A percentile compares a stretch with the other conserved stretches of the same genome.
Conservation (phyloP, 2,113 vertebrate species). For the Sus scrofa region DNA sequence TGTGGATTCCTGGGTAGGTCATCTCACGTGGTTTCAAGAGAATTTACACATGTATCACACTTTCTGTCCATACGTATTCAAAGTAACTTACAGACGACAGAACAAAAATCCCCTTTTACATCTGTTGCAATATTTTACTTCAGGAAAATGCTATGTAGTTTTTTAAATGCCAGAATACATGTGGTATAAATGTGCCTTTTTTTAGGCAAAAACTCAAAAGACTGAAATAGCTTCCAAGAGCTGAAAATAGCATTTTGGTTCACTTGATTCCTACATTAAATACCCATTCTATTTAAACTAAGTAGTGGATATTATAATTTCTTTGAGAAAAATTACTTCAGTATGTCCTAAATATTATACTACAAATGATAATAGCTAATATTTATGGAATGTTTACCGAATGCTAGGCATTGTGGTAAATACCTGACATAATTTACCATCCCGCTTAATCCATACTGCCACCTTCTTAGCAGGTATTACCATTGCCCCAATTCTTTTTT, state of each 20-base stretch:
- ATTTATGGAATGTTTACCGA: neutral
- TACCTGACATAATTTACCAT: neutral
- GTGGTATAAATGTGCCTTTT: neutral
- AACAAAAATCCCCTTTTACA: neutral
- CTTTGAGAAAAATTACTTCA: constrained; percentile 1
- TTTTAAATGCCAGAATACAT: neutral
- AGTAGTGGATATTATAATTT: neutral
- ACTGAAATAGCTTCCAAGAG: neutral
- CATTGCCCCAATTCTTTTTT: too few species aligned
- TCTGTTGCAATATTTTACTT: neutral
- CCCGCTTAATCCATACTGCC: too few species aligned
- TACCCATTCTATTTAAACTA: neutral
- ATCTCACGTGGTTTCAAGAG: neutral
- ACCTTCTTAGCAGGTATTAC: neutral
- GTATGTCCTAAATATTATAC: neutral
- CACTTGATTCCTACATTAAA: neutral
- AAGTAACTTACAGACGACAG: neutral
- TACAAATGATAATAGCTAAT: neutral
- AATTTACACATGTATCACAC: neutral
- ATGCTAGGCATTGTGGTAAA: neutral
- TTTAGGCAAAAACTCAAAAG: neutral
- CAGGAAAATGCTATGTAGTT: neutral
- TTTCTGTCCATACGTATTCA: neutral
- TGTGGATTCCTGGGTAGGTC: neutral
- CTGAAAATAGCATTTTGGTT: neutral